These are phyloP conservation scores for Helobdella robusta DNA, from an alignment of 2,888 invertebrate genomes.

Conservation along the genomic window DNA sequence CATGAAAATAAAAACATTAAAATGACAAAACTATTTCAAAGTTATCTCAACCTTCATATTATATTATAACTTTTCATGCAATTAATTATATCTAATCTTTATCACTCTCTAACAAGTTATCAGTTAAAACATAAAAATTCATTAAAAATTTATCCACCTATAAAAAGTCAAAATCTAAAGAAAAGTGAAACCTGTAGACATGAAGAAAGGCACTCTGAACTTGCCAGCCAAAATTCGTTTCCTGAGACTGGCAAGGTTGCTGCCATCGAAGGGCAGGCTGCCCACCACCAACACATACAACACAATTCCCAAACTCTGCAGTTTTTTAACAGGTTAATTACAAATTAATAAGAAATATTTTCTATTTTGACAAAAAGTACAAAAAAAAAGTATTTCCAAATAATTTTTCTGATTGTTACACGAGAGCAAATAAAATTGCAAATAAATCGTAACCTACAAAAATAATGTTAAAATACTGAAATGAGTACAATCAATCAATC, in stretches of 20 bases:
- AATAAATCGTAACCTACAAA: no score
- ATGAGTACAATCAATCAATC: no score
- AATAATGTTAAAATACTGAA: no score
- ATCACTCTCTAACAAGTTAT: no score
- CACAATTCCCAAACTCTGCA: slow-evolving; percentile 93
- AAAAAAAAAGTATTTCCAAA: no score
- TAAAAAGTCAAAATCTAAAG: not conserved
- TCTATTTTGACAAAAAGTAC: no score
- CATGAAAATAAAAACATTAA: not conserved
- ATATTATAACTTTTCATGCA: not conserved
- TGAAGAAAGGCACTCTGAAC: slow-evolving; percentile 92
- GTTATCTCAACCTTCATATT: not conserved
- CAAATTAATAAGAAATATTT: no score
- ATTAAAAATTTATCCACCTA: not conserved
- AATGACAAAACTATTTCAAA: not conserved
- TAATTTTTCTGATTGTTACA: no score
- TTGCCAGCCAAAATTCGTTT: slow-evolving; percentile 81
- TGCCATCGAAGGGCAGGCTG: slow-evolving; percentile 88
- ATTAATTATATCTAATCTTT: not conserved
- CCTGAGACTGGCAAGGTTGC: slow-evolving; percentile 76
- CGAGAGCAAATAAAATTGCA: no score
- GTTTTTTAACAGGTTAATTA: no score
- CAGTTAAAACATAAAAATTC: not conserved
- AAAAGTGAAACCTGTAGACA: slow-evolving; percentile 72
- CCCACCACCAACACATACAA: slow-evolving; percentile 92